Percentiles rank a stretch among this genome's conserved stretches.
Evolutionary conservation across 2,888 invertebrate genomes (phyloP).

Genomic region (Busseola fusca): DNA sequence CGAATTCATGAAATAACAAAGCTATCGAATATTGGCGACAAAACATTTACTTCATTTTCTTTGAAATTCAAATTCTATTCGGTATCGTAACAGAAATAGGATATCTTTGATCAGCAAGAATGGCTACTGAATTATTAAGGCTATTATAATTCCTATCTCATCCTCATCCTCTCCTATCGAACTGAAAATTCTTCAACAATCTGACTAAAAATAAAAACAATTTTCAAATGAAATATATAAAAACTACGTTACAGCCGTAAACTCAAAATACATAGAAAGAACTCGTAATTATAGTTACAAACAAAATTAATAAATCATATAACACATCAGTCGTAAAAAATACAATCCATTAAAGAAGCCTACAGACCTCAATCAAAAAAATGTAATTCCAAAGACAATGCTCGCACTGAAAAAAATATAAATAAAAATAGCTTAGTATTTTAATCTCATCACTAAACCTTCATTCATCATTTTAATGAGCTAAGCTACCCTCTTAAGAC

Average conservation of each 20-base stretch:
- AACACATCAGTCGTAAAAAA: neutral
- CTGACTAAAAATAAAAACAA: neutral
- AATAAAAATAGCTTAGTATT: neutral
- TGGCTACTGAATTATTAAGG: neutral
- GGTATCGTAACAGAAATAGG: slow-evolving; percentile 7
- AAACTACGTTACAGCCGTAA: too few species aligned
- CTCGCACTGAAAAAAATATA: too few species aligned
- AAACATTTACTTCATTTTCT: slow-evolving; percentile 27
- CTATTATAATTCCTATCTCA: neutral
- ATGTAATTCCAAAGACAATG: neutral
- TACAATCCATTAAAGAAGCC: neutral
- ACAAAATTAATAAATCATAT: neutral
- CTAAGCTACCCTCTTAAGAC: slow-evolving; percentile 1
- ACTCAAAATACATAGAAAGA: neutral
- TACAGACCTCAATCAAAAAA: neutral
- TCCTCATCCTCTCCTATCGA: too few species aligned
- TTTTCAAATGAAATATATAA: neutral
- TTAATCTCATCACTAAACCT: neutral
- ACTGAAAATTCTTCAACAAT: neutral
- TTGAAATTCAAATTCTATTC: slow-evolving; percentile 36
- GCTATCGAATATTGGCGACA: slow-evolving; percentile 26
- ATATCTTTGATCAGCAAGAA: slow-evolving; percentile 2
- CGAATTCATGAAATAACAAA: slow-evolving; percentile 45
- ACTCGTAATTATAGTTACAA: neutral
- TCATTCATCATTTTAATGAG: slow-evolving; percentile 12